These are phyloP conservation scores for Peromyscus maniculatus DNA, from an alignment of 2,113 vertebrate species.

Conservation along the genomic window DNA sequence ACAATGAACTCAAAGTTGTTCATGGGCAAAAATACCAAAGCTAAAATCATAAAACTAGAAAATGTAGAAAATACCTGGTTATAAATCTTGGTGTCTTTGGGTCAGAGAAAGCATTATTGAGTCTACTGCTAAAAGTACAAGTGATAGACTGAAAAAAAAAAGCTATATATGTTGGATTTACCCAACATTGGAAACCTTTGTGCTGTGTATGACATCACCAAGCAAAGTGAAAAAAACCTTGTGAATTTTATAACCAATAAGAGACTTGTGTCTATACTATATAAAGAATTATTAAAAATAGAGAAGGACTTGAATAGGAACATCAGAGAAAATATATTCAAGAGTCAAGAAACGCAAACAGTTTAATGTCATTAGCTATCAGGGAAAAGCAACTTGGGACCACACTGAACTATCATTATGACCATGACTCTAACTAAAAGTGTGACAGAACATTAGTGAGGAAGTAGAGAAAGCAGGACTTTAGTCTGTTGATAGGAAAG, in stretches of 20 bases:
- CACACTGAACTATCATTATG: neutral
- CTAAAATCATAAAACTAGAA: constrained; percentile 9
- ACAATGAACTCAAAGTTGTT: neutral
- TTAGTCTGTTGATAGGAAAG: neutral
- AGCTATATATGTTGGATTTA: neutral
- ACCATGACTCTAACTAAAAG: neutral
- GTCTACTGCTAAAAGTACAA: neutral
- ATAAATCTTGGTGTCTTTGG: neutral
- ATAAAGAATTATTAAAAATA: constrained; percentile 20
- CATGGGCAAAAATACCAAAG: neutral
- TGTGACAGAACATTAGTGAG: neutral
- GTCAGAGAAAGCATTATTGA: neutral
- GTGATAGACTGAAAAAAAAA: neutral
- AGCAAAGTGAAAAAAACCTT: constrained; percentile 28
- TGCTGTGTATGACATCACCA: neutral
- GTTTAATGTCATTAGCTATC: neutral
- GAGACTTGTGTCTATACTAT: neutral
- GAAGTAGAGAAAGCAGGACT: neutral
- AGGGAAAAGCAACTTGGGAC: constrained; percentile 24
- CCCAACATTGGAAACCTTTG: neutral
- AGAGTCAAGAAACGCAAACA: neutral
- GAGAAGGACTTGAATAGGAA: neutral
- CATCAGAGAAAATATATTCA: neutral
- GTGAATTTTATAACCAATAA: neutral
- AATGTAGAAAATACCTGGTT: neutral